Percentiles rank a stretch among this genome's conserved stretches.
phyloP scores from a whole-genome alignment of 1,140 invertebrate species.

The Microplitis demolitor region DNA sequence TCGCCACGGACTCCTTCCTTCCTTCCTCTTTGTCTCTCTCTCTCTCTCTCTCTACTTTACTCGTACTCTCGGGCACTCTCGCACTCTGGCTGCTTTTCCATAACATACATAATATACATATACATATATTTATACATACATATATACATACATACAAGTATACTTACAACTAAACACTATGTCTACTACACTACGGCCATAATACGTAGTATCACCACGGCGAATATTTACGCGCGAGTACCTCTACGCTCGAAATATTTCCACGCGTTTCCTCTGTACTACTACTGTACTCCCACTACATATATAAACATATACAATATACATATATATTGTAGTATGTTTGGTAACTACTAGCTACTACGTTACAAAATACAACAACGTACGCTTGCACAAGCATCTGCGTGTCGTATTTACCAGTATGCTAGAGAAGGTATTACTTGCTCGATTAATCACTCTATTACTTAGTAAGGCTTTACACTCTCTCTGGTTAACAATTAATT shows the following conservation, averaged over 20 bases:
- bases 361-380: background rate
- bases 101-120: background rate
- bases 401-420: background rate
- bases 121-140: background rate
- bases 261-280: background rate
- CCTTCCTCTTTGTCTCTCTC: too few relatives aligned
- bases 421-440: background rate
- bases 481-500: background rate
- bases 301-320: too few relatives aligned
- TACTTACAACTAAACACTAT: background rate
- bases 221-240: constrained; percentile 19
- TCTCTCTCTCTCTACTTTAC: constrained; percentile 35
- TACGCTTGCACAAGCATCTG: background rate
- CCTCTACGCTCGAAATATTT: constrained; percentile 9
- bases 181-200: background rate
- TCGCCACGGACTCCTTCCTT: constrained; percentile 14
- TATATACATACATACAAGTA: background rate
- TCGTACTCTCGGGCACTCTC: too few relatives aligned
- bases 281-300: background rate
- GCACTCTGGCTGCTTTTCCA: constrained; percentile 16
- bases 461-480: constrained; percentile 1
- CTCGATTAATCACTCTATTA: constrained; percentile 4
- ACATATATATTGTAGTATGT: background rate
- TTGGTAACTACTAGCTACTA: background rate
- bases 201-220: constrained; percentile 17